Percentiles rank a stretch among this genome's conserved stretches.
phyloP scores from a whole-genome alignment of 2,113 vertebrate species.

The Artemisiospiza belli region DNA sequence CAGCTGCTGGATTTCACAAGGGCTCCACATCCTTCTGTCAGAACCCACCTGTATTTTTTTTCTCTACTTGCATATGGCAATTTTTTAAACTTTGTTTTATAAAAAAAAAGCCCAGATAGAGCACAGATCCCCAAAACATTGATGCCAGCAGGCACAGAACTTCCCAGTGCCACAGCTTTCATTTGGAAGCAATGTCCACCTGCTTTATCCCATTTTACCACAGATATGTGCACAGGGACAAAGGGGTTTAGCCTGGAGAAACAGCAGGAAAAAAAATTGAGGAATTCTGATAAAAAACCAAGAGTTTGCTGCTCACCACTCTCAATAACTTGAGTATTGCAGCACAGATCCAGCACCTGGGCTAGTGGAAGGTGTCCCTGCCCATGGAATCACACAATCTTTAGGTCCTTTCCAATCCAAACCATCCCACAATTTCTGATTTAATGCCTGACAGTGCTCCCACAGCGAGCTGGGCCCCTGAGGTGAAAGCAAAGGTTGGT shows the following conservation, averaged over 20 bases:
- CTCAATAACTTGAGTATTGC: neutral
- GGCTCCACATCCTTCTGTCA: neutral
- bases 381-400: neutral
- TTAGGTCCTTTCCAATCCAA: neutral
- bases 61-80: accelerated
- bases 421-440: neutral
- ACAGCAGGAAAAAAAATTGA: accelerated
- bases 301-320: too few species aligned
- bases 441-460: neutral
- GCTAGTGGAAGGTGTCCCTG: neutral
- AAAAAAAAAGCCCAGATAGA: neutral
- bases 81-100: neutral
- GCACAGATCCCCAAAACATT: neutral
- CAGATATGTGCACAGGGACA: accelerated
- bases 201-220: neutral
- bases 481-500: neutral
- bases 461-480: neutral
- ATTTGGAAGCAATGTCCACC: neutral
- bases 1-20: neutral
- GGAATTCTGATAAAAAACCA: neutral
- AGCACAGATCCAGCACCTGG: neutral
- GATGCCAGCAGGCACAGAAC: neutral
- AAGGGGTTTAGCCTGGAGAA: neutral
- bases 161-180: neutral
- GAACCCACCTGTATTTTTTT: neutral